Conservation (phyloP, 2,888 invertebrate species). For the Ichneumon xanthorius region DNA sequence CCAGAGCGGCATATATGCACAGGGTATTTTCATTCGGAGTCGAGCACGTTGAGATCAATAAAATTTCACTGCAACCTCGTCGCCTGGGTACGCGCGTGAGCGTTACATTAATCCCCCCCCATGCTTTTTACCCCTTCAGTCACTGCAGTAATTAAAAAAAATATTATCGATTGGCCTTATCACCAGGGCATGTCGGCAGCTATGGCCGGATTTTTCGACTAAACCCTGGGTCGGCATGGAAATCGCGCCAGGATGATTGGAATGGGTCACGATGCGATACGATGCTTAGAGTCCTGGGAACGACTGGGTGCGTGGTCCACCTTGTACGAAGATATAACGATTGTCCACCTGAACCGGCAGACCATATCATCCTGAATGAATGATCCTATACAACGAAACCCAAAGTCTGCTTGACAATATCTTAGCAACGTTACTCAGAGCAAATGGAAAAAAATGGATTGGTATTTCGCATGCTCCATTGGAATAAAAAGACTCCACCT, state of each 20-base stretch:
- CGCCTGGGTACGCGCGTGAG: neutral
- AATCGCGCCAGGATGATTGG: no score
- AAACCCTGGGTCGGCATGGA: no score
- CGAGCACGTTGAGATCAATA: conserved; percentile 14
- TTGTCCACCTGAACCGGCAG: neutral
- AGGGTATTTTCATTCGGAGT: neutral
- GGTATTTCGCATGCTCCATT: conserved; percentile 9
- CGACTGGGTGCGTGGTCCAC: no score
- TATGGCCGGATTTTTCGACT: no score
- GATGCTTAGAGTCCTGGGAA: no score
- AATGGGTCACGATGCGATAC: no score
- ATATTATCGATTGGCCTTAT: neutral
- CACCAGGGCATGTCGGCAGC: neutral
- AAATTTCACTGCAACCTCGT: conserved; percentile 32
- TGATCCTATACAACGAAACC: neutral
- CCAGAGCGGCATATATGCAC: neutral
- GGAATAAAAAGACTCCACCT: conserved; percentile 22
- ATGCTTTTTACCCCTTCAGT: conserved; percentile 24
- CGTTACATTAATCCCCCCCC: conserved; percentile 21
- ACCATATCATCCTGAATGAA: no score
- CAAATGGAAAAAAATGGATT: neutral
- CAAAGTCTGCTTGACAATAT: neutral
- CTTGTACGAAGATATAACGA: neutral
- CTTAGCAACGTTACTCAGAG: neutral
- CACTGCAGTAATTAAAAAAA: neutral